Conservation (phyloP, 1,140 invertebrate species). For the Theocolax elegans region DNA sequence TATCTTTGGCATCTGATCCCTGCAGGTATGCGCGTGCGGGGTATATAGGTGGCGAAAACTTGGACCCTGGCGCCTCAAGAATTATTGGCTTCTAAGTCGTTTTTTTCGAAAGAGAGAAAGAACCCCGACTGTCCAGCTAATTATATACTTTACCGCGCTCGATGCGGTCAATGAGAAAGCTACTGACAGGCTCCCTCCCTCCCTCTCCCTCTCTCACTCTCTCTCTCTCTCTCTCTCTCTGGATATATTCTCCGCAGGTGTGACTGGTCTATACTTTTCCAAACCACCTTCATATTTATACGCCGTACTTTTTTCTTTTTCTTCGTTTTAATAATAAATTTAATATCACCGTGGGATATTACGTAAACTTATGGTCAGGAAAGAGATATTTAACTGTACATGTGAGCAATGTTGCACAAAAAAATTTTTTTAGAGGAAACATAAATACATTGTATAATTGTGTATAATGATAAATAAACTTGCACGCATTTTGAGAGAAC, state of each 20-base stretch:
- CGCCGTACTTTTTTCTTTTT: too few species aligned
- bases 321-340: too few species aligned
- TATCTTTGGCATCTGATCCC: constrained; percentile 55
- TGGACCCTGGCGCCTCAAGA: constrained; percentile 54
- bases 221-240: neutral
- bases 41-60: constrained; percentile 57
- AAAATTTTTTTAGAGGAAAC: too few species aligned
- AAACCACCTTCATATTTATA: neutral
- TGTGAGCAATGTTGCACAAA: too few species aligned
- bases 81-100: constrained; percentile 46
- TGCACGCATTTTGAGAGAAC: too few species aligned
- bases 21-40: constrained; percentile 40
- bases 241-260: neutral
- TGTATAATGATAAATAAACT: too few species aligned
- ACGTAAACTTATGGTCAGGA: too few species aligned
- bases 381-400: too few species aligned
- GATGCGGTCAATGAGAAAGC: constrained; percentile 11
- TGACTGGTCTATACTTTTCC: neutral
- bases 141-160: constrained; percentile 16
- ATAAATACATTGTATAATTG: too few species aligned
- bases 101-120: too few species aligned
- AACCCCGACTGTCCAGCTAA: neutral
- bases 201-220: neutral
- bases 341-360: too few species aligned
- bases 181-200: constrained; percentile 2